Base-by-base conservation (phyloP, 2,797 vertebrate species). In the Enteromius paludinosus region DNA sequence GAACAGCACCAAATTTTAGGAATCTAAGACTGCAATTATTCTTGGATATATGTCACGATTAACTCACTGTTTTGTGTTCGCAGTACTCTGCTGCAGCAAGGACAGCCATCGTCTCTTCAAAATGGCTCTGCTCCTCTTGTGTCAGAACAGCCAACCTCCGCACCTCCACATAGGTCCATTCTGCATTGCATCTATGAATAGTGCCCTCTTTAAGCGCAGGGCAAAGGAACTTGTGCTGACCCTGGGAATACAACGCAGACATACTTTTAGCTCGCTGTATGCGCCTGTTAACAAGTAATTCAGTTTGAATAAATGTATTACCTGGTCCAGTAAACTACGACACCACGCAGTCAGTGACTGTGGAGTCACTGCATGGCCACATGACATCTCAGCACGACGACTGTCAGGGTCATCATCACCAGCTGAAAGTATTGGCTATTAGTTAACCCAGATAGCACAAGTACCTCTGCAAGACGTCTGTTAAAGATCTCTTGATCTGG, bases 301-400 rank as follows among this genome's bases (percentile, higher is more conserved):
- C 6, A 7, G 2, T 65, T 5, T n/a, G 10, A 56, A 38, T 15
- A 78, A 11, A 35, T 10, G 17, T 12, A 11, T 35, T 28, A 94
- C 94, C 92, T 94, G 86, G 68, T 95, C 90, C 38, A 95, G 87
- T 1, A 92, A 87, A 76, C 91, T 94, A 83, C 92, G 92, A 52
- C 94, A 95, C 92, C 91, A 94, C 0, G 28, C 91, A 0, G 92
- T 94, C 5, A 95, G 90, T 3, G 93, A 92, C 76, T 94, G 56
- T 0, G 94, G 92, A 0, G 91, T 92, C 35, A 94, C 94, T 0
- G 90, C 92, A 11, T 95, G 94, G 0, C 91, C 92, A 66, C 94
- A 95, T 43, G 93, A 92, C 92, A 95, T 94, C 81, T 92, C 77
- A 1, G 92, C 91, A 3, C 91, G 45, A 35, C 91, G 88, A 47